phyloP scores from a whole-genome alignment of 2,113 vertebrate species.

The Laticauda colubrina region DNA sequence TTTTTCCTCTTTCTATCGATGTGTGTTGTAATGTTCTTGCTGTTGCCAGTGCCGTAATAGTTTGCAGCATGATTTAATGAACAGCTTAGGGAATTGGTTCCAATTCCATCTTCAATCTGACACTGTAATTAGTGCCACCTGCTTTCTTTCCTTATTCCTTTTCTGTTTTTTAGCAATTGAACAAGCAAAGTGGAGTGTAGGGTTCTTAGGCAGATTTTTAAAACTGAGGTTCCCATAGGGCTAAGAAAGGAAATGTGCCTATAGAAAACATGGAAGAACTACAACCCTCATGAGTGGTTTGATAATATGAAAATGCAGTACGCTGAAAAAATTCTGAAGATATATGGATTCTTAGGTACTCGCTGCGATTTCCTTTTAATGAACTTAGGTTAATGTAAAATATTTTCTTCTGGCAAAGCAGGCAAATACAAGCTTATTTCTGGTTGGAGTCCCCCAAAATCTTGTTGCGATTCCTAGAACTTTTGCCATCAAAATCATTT shows the following conservation, averaged over 20 bases:
- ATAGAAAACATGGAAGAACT: background rate
- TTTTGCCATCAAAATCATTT: background rate
- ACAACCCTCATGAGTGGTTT: background rate
- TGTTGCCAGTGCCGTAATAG: background rate
- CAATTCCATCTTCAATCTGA: background rate
- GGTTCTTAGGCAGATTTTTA: background rate
- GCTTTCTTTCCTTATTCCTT: background rate
- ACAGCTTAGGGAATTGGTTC: conserved; percentile 16
- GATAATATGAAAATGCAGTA: background rate
- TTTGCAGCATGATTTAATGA: background rate
- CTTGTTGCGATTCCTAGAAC: background rate
- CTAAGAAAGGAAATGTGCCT: background rate
- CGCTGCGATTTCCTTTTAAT: background rate
- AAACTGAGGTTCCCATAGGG: background rate
- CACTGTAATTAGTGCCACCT: background rate
- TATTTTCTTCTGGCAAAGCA: background rate
- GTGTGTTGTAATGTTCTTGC: background rate
- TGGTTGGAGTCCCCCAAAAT: background rate
- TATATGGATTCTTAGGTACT: background rate
- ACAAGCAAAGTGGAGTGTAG: background rate
- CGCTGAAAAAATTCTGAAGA: background rate
- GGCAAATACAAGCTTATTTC: background rate
- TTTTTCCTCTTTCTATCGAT: background rate
- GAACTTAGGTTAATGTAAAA: background rate
- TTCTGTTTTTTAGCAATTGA: background rate